A percentile compares a stretch with the other conserved stretches of the same genome.
These are phyloP conservation scores for Turritopsis rubra DNA, from an alignment of 30 jellyfish, hydroid and myxozoan genomes.

Conservation along the genomic window DNA sequence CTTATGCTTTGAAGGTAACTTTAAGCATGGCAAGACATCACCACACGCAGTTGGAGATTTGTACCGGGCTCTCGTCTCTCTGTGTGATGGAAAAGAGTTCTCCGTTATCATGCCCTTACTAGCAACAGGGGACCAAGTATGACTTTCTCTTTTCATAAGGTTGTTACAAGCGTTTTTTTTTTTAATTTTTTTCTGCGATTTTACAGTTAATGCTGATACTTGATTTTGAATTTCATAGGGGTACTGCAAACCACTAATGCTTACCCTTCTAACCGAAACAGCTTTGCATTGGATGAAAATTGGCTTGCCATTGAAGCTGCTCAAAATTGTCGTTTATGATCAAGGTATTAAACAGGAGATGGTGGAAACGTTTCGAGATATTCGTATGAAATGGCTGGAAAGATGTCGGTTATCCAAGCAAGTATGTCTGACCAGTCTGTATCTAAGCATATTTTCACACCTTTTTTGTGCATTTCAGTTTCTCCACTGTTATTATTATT, in stretches of 20 bases:
- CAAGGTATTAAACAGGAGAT: slow-evolving; percentile 11
- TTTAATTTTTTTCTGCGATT: too few species aligned
- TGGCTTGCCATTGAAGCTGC: slow-evolving; percentile 53
- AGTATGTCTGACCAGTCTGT: background rate
- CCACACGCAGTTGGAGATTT: slow-evolving; percentile 51
- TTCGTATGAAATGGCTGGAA: background rate
- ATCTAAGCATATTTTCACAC: background rate
- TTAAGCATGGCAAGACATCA: slow-evolving; percentile 39
- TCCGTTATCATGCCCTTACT: slow-evolving; percentile 63
- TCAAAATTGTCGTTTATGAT: slow-evolving; percentile 46
- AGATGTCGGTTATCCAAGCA: background rate
- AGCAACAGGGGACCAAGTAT: slow-evolving; percentile 54
- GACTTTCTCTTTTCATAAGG: background rate
- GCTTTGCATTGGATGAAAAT: slow-evolving; percentile 73
- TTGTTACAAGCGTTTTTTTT: slow-evolving; percentile 6
- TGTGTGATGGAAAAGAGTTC: slow-evolving; percentile 56
- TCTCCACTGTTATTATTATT: background rate
- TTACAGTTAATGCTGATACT: slow-evolving; percentile 3
- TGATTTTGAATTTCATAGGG: slow-evolving; percentile 34
- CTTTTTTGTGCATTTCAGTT: background rate
- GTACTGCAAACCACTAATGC: slow-evolving; percentile 40
- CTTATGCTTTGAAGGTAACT: slow-evolving; percentile 68
- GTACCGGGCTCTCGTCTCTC: slow-evolving; percentile 51
- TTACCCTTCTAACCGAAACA: slow-evolving; percentile 50
- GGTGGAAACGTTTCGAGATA: background rate